phyloP scores from a whole-genome alignment of 2,797 vertebrate species.

The Rhabdophis nuchalis region DNA sequence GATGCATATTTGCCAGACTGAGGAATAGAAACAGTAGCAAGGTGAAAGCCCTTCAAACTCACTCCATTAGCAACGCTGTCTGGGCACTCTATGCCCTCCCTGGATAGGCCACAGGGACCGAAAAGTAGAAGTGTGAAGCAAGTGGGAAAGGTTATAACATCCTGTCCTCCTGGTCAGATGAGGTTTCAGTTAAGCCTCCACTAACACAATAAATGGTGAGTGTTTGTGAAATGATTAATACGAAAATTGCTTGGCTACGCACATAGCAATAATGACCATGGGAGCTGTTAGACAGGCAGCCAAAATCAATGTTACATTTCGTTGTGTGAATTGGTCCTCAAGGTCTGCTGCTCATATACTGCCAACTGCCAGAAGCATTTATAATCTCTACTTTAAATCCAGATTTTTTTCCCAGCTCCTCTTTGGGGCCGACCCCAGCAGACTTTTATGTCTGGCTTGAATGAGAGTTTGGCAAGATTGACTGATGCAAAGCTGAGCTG shows the following conservation, averaged over 20 bases:
- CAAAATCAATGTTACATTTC: not conserved
- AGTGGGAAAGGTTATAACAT: not conserved
- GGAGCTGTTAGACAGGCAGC: not conserved
- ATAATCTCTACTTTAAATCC: not conserved
- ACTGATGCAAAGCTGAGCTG: not conserved
- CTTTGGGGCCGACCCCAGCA: not conserved
- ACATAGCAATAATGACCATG: not conserved
- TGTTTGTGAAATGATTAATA: not conserved
- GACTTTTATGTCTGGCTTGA: not conserved
- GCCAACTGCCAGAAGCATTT: not conserved
- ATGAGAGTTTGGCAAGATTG: not conserved
- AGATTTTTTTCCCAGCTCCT: no score
- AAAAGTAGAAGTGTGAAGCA: not conserved
- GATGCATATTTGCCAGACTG: not conserved
- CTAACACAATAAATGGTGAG: not conserved
- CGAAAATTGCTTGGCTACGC: not conserved
- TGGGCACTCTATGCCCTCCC: not conserved
- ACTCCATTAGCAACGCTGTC: not conserved
- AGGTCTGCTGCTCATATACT: not conserved
- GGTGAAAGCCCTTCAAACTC: not conserved
- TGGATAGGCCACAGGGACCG: not conserved
- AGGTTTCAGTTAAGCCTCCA: not conserved
- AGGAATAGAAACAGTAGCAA: not conserved
- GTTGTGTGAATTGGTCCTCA: not conserved
- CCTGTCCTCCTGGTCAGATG: not conserved